These are phyloP conservation scores for Apamea monoglypha DNA, from an alignment of 2,888 invertebrate genomes.

Conservation along the genomic window DNA sequence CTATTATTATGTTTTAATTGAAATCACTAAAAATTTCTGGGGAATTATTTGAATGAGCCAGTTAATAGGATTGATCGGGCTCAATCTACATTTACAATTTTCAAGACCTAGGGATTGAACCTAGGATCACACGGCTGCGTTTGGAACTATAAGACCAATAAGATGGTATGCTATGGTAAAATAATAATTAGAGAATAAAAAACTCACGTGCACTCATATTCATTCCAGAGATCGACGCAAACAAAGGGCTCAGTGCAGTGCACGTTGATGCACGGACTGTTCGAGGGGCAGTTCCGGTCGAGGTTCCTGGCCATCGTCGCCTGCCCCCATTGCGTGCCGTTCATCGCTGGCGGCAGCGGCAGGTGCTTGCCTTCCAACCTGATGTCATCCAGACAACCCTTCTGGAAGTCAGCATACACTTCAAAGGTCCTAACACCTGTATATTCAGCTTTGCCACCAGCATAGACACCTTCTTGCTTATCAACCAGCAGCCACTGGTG, in stretches of 20 bases:
- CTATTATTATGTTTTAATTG: background rate
- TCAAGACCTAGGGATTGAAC: slow-evolving; percentile 37
- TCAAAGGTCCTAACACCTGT: slow-evolving; percentile 98
- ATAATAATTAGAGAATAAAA: slow-evolving; percentile 36
- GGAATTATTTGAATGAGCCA: background rate
- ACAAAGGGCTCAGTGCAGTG: slow-evolving; percentile 98
- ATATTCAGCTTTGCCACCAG: slow-evolving; percentile 98
- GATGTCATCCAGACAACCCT: slow-evolving; percentile 94
- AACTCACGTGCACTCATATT: slow-evolving; percentile 99
- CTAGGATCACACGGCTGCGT: background rate
- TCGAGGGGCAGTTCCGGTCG: slow-evolving; percentile 97
- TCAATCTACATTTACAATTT: background rate
- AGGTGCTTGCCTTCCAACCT: slow-evolving; percentile 98
- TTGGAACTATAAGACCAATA: slow-evolving; percentile 1
- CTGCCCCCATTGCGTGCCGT: slow-evolving; percentile 98
- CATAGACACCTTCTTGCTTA: slow-evolving; percentile 98
- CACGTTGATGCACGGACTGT: slow-evolving; percentile 98
- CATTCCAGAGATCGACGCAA: slow-evolving; percentile 99
- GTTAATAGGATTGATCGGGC: background rate
- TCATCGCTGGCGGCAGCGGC: slow-evolving; percentile 98
- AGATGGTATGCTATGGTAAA: background rate
- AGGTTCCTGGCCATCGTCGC: slow-evolving; percentile 98
- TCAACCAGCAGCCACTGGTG: slow-evolving; percentile 98
- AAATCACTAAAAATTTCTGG: background rate
- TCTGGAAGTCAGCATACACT: slow-evolving; percentile 98